Evolutionary conservation across 2,797 vertebrate species (phyloP), one percentile per base, ranked within the genome.

Genomic region (Sphenodon punctatus): DNA sequence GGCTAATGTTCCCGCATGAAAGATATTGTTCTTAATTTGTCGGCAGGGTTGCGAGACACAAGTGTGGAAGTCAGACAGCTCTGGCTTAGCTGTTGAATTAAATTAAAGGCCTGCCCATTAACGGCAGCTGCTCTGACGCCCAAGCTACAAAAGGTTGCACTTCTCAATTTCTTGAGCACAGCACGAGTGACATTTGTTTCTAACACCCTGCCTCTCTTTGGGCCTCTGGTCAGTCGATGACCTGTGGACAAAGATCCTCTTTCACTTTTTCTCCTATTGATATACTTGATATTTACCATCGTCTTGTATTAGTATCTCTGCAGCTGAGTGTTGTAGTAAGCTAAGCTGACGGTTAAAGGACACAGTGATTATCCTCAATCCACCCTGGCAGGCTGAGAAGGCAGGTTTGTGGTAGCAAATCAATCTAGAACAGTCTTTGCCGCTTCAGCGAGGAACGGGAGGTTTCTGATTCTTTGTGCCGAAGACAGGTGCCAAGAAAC

Each of bases 71-170:
- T 80, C 69, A 39, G 41, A 22, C 63, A 45, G 10, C 53, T 69
- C 19, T 25, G 67, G 34, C 49, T 30, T 56, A 22, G 3, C 5
- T 70, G 41, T 48, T 59, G 53, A 46, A 81, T 70, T 64, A 82
- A 78, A 64, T 75, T 43, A 73, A 55, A 55, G 67, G 69, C 51
- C 48, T 75, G 85, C 45, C 67, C 67, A 77, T 67, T 75, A 41
- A 77, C 22, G 17, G 45, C 34, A 36, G 39, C 58, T 76, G 69
- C 63, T 61, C 64, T 84, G 45, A 41, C 6, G 25, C 27, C 8
- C 4, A 53, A 61, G 58, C 48, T 43, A 51, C 27, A 58, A 60
- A 49, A 19, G 5, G 58, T 64, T 66, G 67, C 36, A 12, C 51
- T 39, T 68, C 65, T 63, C 53, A 10, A 6, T 49, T 42, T 11